Conservation (phyloP, 2,797 vertebrate genomes). For the Adrianichthys oophorus region DNA sequence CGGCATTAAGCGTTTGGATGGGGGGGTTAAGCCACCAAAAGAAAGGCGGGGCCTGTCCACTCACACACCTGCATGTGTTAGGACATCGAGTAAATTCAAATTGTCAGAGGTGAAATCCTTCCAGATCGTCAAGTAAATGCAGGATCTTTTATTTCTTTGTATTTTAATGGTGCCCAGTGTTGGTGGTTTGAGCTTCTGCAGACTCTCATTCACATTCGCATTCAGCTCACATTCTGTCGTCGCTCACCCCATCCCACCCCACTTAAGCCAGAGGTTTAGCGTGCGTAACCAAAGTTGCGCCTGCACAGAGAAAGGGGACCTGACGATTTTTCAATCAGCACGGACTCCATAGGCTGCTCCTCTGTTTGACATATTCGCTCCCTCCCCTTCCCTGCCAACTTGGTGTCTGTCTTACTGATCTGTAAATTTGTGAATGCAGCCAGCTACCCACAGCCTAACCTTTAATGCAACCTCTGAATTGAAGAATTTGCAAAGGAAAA, state of each 20-base stretch:
- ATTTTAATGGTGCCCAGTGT: too few species aligned
- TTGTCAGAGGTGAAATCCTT: slow-evolving; percentile 6
- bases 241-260: slow-evolving; percentile 33
- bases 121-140: slow-evolving; percentile 6
- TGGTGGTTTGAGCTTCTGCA: background rate
- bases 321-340: slow-evolving; percentile 64
- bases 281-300: slow-evolving; percentile 48
- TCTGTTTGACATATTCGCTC: slow-evolving; percentile 47
- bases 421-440: slow-evolving; percentile 49
- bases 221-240: slow-evolving; percentile 43
- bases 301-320: slow-evolving; percentile 37
- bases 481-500: slow-evolving; percentile 59
- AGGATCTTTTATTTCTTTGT: background rate
- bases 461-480: slow-evolving; percentile 43
- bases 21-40: too few species aligned
- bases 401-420: slow-evolving; percentile 38
- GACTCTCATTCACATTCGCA: slow-evolving; percentile 10
- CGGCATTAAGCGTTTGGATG: too few species aligned
- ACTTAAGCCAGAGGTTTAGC: slow-evolving; percentile 45
- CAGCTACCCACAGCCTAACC: slow-evolving; percentile 26
- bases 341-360: slow-evolving; percentile 34
- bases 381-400: slow-evolving; percentile 36
- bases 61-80: too few species aligned
- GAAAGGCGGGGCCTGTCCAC: too few species aligned
- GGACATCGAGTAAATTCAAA: too few species aligned